phyloP scores from a whole-genome alignment of 2,888 invertebrate species.

The Clunio marinus region DNA sequence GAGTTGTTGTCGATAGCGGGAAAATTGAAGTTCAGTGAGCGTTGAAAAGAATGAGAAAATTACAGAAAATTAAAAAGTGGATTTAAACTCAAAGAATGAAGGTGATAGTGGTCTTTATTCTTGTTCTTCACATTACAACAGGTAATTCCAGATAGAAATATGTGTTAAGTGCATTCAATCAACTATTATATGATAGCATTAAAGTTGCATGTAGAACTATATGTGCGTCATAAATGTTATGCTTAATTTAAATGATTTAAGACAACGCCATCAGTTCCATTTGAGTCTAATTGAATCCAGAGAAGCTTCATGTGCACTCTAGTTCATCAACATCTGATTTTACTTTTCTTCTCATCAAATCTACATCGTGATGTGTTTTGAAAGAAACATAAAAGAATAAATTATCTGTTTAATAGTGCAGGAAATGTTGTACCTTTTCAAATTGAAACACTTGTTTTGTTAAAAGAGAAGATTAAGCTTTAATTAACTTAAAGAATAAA shows the following conservation, averaged over 20 bases:
- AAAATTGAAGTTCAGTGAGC: not conserved
- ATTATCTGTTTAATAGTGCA: not conserved
- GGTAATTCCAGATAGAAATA: not conserved
- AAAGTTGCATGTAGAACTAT: no score
- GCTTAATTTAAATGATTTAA: not conserved
- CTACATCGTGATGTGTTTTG: not conserved
- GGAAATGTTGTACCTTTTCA: not conserved
- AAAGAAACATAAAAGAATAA: not conserved
- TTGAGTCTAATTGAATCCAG: not conserved
- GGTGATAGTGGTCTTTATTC: constrained; percentile 11
- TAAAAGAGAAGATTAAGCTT: not conserved
- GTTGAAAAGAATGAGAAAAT: not conserved
- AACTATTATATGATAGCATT: no score
- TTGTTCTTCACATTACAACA: constrained; percentile 20
- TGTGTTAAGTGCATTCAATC: not conserved
- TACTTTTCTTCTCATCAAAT: not conserved
- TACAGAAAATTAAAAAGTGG: not conserved
- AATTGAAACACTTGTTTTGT: not conserved
- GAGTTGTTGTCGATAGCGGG: not conserved
- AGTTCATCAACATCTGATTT: not conserved
- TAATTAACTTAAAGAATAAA: not conserved
- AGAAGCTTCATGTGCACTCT: not conserved
- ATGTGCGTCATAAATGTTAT: no score
- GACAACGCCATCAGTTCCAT: not conserved
- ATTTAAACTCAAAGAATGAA: constrained; percentile 14